Conservation (phyloP, 2,113 vertebrate species). For the Dasyurus viverrinus region DNA sequence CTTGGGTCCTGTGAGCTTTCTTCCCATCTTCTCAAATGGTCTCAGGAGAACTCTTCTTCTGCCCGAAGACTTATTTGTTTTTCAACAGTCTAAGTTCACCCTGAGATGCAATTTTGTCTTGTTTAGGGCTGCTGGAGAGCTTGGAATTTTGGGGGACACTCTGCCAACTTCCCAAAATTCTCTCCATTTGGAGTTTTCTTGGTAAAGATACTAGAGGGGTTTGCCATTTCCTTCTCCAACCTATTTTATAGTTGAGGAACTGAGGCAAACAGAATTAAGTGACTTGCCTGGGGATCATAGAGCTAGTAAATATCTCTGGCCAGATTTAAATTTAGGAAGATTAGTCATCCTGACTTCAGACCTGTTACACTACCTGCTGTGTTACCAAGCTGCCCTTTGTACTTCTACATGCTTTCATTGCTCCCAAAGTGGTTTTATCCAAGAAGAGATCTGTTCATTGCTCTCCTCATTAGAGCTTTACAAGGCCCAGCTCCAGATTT, state of each 20-base stretch:
- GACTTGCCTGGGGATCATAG: neutral
- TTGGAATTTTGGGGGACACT: no score
- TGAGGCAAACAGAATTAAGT: neutral
- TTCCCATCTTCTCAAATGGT: no score
- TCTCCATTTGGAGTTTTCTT: no score
- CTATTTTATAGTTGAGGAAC: neutral
- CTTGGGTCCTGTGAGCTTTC: no score
- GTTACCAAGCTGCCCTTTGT: neutral
- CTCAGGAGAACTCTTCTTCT: no score
- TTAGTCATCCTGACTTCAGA: neutral
- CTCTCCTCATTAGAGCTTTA: neutral
- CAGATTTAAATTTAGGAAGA: neutral
- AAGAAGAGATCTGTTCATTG: neutral
- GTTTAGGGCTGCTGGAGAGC: no score
- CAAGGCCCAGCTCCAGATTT: neutral
- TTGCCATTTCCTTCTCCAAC: neutral
- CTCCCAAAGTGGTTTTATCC: neutral
- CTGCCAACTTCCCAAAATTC: no score
- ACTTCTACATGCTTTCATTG: neutral
- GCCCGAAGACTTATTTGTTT: no score
- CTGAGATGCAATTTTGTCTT: no score
- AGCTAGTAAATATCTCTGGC: neutral
- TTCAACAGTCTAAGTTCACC: no score
- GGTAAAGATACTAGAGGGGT: no score
- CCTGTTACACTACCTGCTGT: neutral